Base-by-base conservation (phyloP, 2,888 invertebrate species). In the Brachyopa scutellaris region DNA sequence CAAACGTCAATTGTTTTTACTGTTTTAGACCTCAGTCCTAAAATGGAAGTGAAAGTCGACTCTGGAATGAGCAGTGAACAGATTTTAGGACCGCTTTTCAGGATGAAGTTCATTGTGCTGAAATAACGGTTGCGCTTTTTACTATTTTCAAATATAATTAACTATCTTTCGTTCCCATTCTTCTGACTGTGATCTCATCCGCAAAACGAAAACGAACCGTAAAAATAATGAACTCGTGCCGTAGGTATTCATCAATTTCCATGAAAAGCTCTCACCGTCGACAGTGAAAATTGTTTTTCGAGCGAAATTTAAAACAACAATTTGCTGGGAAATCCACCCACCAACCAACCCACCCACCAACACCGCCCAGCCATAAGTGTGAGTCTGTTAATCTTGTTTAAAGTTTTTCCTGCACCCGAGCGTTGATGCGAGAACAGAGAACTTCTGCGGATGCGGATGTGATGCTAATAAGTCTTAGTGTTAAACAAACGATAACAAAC, bases 391-490 rank as follows among this genome's bases (percentile, higher is more conserved):
- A 82, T 82, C 70, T 64, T 76, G 70, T 76, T 70, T 40, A 66
- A 76, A 76, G 62, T 76, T 82, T 62, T 51, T 29, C 61, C 62
- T 57, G 36, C 64, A 74, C 29, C 53, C 29, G 11, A 38, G 61
- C 70, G 59, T 66, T 70, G 53, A 59, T 82, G 76, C 59, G 38
- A 26, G 29, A 59, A 26, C 62, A 33, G 11, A 45, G 26, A 73
- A 53, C 51, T 73, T 72, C 11, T 49, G 31, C 47, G 66, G 64
- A 77, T 49, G 31, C 47, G 66, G 64, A 77, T 76, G 76, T 59
- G 64, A 59, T 77, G 64, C 64, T 82, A 59, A 82, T 82, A 82
- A 77, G 76, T 64, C 64, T 76, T 76, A 53, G 74, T 80, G 80
- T 80, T 80, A 62, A 69, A 57, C 80, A 80, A 80, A 80, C 72